Base-by-base conservation (phyloP, 2,797 vertebrate genomes). In the Synanceia verrucosa region DNA sequence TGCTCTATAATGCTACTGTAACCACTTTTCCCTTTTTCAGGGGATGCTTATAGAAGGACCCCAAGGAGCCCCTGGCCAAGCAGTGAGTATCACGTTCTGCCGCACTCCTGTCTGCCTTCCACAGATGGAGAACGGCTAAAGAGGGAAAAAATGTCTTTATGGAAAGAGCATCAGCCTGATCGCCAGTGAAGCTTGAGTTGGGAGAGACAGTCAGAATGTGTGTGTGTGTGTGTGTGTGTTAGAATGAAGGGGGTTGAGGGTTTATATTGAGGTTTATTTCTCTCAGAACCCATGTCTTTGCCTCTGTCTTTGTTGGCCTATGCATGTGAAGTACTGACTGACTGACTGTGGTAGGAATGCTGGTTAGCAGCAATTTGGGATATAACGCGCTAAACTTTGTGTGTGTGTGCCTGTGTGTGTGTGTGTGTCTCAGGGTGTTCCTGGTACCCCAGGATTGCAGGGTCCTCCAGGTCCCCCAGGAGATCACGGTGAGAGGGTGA, bases 41-140 rank as follows among this genome's bases (percentile, higher is more conserved):
- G 97, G 97, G 50, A 99, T 99, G 98, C 95, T 99, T 83, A 91
- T 99, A 83, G 97, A 99, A 95, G 98, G 98, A 89, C 94, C 96
- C 68, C 95, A 94, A 24, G 97, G 98, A 90, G 93, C 95, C 88
- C 93, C 95, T 69, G 98, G 98, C 90, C 95, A 95, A 69, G 92
- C 92, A 76, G 98, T 99, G 94, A 94, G 97, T 95, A 93, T 94
- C 88, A 88, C 84, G 23, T 93, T 92, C 81, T 93, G 82, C 73
- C 81, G 73, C 53, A 70, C 85, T 88, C 79, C 86, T 88, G 88
- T 87, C 86, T 86, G 81, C 79, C 79, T 89, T 88, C 76, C 83
- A 88, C 89, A 93, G 84, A 92, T 90, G 83, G 88, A 90, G 83
- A 92, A 93, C 84, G 85, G 89, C 86, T 93, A 87, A 87, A 89